Evolutionary conservation across 2,888 invertebrate species (phyloP).

Genomic region (Tipula vernalis): DNA sequence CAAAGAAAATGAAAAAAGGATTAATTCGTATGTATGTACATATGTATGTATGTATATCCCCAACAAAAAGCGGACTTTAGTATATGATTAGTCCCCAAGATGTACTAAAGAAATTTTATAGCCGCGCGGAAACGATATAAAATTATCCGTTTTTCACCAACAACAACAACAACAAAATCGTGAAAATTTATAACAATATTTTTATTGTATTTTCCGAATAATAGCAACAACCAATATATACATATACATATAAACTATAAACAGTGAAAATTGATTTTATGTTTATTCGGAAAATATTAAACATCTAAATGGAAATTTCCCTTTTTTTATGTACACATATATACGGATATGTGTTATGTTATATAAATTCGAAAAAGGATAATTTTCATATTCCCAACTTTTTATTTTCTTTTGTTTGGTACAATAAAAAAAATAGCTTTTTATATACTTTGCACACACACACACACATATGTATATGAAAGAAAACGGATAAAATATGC

Average conservation of each 20-base stretch:
- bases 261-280: not conserved
- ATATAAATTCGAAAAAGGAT: not conserved
- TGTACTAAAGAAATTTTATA: not conserved
- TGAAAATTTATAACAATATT: not conserved
- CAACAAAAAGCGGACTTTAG: not conserved
- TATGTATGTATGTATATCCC: not conserved
- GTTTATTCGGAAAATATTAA: constrained; percentile 4
- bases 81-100: not conserved
- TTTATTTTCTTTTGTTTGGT: not conserved
- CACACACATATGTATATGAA: not conserved
- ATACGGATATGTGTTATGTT: not conserved
- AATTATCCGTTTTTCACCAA: not conserved
- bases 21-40: not conserved
- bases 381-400: not conserved
- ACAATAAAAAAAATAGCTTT: not conserved
- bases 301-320: not conserved
- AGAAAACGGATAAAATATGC: not conserved
- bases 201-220: not conserved
- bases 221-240: not conserved
- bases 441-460: not conserved
- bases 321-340: not conserved
- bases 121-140: not conserved
- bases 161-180: not conserved
- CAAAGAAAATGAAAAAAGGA: not conserved
- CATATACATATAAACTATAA: not conserved